Base-by-base conservation (phyloP, 1,140 invertebrate species). In the Calliphora vicina region DNA sequence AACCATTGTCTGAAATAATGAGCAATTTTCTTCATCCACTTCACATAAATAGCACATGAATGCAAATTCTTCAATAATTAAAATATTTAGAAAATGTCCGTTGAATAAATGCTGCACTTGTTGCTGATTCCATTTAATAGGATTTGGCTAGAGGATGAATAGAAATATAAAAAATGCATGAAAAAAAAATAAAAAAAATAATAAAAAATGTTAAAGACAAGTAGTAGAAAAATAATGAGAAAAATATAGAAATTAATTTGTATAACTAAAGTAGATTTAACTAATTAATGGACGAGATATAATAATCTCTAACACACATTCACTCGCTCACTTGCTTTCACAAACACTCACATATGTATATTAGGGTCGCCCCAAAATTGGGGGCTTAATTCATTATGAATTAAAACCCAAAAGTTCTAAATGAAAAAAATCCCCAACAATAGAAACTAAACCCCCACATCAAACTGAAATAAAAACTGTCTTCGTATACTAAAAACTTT, bases 31-130 rank as follows among this genome's bases (percentile, higher is more conserved):
- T 80, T 84, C 84, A 82, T 86, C 86, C 84, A 86, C 87, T 88
- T 88, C 85, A 85, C 86, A 88, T 61, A 90, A 87, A 85, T 87
- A 85, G 85, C 88, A 85, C 86, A 90, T 85, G 86, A 89, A 90
- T 85, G 86, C 86, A 84, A 89, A 88, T 87, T 90, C 85, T 85
- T 89, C 88, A 83, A 87, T 86, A 88, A 90, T 90, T 88, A 90
- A 87, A 85, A 90, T 88, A 88, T 88, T 89, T 85, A 90, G 83
- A 87, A 88, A 87, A 67, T 86, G 85, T 82, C 85, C 87, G 26
- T 83, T 71, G 84, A 86, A 87, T 84, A 90, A 81, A 12, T 87
- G 85, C 71, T 84, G 86, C 86, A 90, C 88, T 90, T 90, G 88
- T 89, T 89, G 88, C 87, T 84, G 84, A 84, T 78, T 87, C 88